A percentile compares a stretch with the other conserved stretches of the same genome.
These are phyloP conservation scores for Oscarella lobularis DNA, from an alignment of 37 sponge, comb jelly and placozoan species.

Conservation along the genomic window DNA sequence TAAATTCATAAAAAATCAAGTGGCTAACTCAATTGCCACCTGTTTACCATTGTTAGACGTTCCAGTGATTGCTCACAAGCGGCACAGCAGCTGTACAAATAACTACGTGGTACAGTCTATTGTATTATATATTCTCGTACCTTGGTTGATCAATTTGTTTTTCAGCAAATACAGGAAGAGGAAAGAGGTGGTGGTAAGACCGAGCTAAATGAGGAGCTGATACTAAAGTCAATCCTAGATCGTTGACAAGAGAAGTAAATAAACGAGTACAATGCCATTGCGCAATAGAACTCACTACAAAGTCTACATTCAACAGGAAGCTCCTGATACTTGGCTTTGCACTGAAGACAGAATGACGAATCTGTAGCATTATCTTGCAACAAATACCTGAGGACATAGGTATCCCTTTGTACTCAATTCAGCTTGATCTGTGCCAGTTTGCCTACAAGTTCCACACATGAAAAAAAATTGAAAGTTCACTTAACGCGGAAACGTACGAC, in stretches of 20 bases:
- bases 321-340: slow-evolving; percentile 82
- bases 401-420: slow-evolving; percentile 25
- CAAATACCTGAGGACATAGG: slow-evolving; percentile 67
- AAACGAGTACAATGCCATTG: background rate
- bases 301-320: slow-evolving; percentile 78
- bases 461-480: too few species aligned
- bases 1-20: slow-evolving; percentile 1
- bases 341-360: slow-evolving; percentile 28
- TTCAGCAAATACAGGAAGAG: slow-evolving; percentile 58
- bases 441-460: slow-evolving; percentile 28
- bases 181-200: slow-evolving; percentile 90
- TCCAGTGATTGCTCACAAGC: too few species aligned
- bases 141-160: background rate
- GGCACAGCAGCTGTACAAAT: too few species aligned
- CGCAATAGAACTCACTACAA: slow-evolving; percentile 4
- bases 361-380: slow-evolving; percentile 4
- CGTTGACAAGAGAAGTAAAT: too few species aligned
- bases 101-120: too few species aligned
- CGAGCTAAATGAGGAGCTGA: slow-evolving; percentile 87
- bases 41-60: too few species aligned
- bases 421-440: background rate
- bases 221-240: slow-evolving; percentile 65
- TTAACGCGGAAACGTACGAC: slow-evolving; percentile 20
- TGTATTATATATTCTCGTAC: background rate
- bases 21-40: too few species aligned